These are phyloP conservation scores for Xenops minutus DNA, from an alignment of 2,797 vertebrate genomes.

Conservation along the genomic window DNA sequence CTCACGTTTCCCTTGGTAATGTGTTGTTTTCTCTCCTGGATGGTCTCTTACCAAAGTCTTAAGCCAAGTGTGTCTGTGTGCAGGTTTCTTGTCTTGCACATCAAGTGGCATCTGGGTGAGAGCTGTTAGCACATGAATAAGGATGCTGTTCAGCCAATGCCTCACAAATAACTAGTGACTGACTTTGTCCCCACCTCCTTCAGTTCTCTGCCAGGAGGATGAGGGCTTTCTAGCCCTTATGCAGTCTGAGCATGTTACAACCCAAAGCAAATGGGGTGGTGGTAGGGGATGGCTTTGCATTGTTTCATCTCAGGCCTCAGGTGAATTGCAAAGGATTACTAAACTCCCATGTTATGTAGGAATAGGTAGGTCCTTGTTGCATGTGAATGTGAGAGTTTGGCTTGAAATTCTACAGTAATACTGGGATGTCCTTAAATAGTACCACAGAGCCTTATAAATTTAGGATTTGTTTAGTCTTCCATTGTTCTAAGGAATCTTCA, in stretches of 20 bases:
- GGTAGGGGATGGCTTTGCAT: not conserved
- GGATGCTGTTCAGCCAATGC: not conserved
- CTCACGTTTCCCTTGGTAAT: not conserved
- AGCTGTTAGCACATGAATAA: not conserved
- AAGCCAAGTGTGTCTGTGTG: not conserved
- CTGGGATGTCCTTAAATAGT: constrained; percentile 29
- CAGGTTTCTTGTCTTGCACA: not conserved
- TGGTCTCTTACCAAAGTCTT: not conserved
- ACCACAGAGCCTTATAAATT: constrained; percentile 2
- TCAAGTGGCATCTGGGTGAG: not conserved
- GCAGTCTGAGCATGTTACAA: not conserved
- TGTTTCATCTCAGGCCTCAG: not conserved
- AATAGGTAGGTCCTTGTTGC: not conserved
- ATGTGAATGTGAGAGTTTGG: not conserved
- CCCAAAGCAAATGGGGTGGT: not conserved
- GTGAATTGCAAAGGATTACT: not conserved
- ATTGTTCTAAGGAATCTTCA: constrained; percentile 44
- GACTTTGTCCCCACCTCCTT: fast-evolving
- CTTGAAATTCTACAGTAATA: not conserved
- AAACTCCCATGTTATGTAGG: not conserved
- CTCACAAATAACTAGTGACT: not conserved
- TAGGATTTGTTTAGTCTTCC: constrained; percentile 28
- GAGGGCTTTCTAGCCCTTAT: not conserved
- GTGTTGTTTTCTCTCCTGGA: not conserved
- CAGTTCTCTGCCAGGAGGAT: not conserved